Evolutionary conservation across 2,888 invertebrate genomes (phyloP), one percentile per base, ranked within the genome.

Genomic region (Hydrotaea diabolus): DNA sequence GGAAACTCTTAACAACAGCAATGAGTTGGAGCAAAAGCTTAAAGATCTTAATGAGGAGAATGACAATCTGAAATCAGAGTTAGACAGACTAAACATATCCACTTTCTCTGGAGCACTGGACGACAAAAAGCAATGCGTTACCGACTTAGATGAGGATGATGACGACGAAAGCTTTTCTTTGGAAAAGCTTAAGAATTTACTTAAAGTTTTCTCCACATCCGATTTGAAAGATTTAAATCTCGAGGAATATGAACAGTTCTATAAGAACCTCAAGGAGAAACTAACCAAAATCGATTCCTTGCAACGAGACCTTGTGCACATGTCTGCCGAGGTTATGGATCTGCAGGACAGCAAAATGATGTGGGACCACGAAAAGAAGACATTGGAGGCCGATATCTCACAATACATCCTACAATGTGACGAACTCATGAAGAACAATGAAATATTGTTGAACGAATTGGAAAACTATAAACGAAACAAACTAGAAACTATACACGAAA

Each of bases 361-460:
- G 86, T 92, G 93, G 49, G 94, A 94, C 90, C 94, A 94, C 86
- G 94, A 94, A 85, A 94, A 94, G 85, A 90, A 91, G 76, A 92
- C 92, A 0, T 86, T 92, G 0, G 91, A 92, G 77, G 92, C 92
- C 17, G 92, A 92, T 75, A 92, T 94, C 53, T 93, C 93, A 62
- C 93, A 94, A 86, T 93, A 93, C 62, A 93, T 94, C 86, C 91
- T 93, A 31, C 95, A 95, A 91, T 94, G 94, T 86, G 95, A 93
- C 80, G 95, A 95, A 89, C 93, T 95, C 89, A 95, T 95, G 91
- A 95, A 95, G 89, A 96, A 95, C 90, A 96, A 96, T 88, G 95
- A 95, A 88, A 93, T 95, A 81, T 92, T 96, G n/a, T 93, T 95
- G 87, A 93, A 94, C 71, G 95, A 95, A 91, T 93, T 96, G 83